Conservation (phyloP, 2,113 vertebrate species). For the Oplegnathus fasciatus region DNA sequence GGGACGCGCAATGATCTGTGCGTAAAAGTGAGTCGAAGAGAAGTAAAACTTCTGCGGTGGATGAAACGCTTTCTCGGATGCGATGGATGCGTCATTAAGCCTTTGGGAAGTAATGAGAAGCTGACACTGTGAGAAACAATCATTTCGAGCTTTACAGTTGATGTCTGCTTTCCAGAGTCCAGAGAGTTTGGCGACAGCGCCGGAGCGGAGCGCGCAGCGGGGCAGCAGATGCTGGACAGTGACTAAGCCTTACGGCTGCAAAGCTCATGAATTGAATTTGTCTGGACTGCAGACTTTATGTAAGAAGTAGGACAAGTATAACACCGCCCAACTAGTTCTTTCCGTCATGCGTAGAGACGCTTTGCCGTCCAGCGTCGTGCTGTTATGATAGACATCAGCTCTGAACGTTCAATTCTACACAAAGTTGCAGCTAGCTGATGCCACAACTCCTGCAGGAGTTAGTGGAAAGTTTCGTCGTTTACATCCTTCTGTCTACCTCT, state of each 20-base stretch:
- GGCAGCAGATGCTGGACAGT: constrained; percentile 38
- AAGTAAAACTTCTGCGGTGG: constrained; percentile 29
- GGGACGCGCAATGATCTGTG: constrained; percentile 33
- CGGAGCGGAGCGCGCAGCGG: constrained; percentile 33
- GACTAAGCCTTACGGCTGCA: constrained; percentile 51
- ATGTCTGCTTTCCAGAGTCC: constrained; percentile 4
- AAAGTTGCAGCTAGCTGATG: constrained; percentile 47
- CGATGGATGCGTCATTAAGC: constrained; percentile 43
- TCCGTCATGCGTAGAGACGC: constrained; percentile 28
- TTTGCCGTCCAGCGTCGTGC: constrained; percentile 10
- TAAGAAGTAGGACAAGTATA: constrained; percentile 68
- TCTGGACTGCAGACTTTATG: constrained; percentile 59
- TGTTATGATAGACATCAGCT: constrained; percentile 34
- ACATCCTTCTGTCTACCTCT: constrained; percentile 55
- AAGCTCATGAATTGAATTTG: constrained; percentile 55
- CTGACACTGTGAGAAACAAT: constrained; percentile 22
- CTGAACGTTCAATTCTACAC: neutral
- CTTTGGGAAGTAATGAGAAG: neutral
- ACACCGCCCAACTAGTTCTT: constrained; percentile 40
- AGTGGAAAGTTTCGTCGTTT: constrained; percentile 34
- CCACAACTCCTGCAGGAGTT: constrained; percentile 28
- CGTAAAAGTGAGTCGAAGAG: constrained; percentile 56
- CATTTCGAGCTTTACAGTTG: neutral
- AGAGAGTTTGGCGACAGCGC: constrained; percentile 22
- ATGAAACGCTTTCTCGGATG: neutral